phyloP scores from a whole-genome alignment of 2,797 vertebrate species.

The Pangasius djambal region DNA sequence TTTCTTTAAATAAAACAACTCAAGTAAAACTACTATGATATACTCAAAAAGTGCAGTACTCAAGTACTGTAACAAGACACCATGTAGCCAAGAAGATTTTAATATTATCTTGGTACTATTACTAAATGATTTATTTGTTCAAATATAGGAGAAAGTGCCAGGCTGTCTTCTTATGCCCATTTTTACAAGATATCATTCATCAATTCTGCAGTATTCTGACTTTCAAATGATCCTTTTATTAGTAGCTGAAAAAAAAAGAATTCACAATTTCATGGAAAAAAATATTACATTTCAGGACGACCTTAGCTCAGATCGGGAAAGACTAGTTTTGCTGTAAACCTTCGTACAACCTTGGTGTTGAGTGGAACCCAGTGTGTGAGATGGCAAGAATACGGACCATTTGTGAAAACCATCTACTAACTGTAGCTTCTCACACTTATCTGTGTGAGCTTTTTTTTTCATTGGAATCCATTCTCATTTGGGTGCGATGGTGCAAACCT shows the following conservation, averaged over 20 bases:
- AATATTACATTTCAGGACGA: neutral
- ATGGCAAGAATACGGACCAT: neutral
- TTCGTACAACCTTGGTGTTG: neutral
- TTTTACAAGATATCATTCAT: neutral
- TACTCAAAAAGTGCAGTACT: neutral
- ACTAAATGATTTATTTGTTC: neutral
- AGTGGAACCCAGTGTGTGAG: conserved; percentile 17
- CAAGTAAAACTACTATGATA: neutral
- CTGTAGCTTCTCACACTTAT: conserved; percentile 21
- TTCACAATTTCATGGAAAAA: neutral
- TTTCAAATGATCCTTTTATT: neutral
- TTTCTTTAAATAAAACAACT: neutral
- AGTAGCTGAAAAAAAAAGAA: neutral
- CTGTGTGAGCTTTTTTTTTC: conserved; percentile 12
- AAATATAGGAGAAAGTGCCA: neutral
- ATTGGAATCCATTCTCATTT: neutral
- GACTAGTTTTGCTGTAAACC: neutral
- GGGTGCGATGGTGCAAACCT: conserved; percentile 25
- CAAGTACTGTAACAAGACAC: neutral
- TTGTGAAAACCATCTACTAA: conserved; percentile 30
- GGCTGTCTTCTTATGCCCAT: neutral
- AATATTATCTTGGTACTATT: neutral
- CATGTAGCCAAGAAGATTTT: neutral
- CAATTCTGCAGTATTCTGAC: neutral
- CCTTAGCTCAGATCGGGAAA: neutral